These are phyloP conservation scores for Galleria mellonella DNA, from an alignment of 1,140 invertebrate species.

Conservation along the genomic window DNA sequence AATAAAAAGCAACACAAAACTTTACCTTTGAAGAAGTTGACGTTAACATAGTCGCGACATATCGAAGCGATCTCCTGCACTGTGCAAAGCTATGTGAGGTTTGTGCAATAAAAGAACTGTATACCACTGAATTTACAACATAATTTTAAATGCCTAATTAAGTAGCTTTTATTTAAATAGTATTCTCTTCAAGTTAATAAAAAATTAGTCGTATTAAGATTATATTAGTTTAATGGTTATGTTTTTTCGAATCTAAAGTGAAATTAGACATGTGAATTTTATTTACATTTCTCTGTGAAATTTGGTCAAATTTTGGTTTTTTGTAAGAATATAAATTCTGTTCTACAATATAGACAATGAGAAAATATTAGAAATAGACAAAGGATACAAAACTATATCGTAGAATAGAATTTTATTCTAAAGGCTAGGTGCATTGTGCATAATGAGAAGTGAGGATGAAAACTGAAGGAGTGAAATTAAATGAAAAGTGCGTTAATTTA, in stretches of 20 bases:
- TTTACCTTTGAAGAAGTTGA: slow-evolving; percentile 65
- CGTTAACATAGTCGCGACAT: slow-evolving; percentile 52
- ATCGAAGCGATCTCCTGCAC: slow-evolving; percentile 62
- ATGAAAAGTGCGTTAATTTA: slow-evolving; percentile 71
- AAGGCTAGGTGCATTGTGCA: slow-evolving; percentile 21
- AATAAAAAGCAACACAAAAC: slow-evolving; percentile 66
- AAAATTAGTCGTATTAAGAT: slow-evolving; percentile 26
- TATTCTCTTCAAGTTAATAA: neutral
- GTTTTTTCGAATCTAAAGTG: neutral
- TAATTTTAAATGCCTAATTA: slow-evolving; percentile 3
- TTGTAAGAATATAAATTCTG: neutral
- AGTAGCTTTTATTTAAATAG: neutral
- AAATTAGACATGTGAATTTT: neutral
- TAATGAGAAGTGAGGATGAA: slow-evolving; percentile 39
- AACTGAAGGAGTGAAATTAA: slow-evolving; percentile 54
- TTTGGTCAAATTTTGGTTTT: too few relatives aligned
- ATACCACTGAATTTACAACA: slow-evolving; percentile 7
- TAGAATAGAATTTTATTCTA: slow-evolving; percentile 2
- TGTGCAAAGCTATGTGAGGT: slow-evolving; percentile 63
- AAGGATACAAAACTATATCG: neutral
- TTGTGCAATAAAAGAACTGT: slow-evolving; percentile 30
- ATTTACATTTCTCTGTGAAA: neutral
- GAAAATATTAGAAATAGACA: neutral
- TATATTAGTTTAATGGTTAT: neutral
- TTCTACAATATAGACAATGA: neutral